Conservation (phyloP, 1,140 invertebrate species). For the Lycorma delicatula region DNA sequence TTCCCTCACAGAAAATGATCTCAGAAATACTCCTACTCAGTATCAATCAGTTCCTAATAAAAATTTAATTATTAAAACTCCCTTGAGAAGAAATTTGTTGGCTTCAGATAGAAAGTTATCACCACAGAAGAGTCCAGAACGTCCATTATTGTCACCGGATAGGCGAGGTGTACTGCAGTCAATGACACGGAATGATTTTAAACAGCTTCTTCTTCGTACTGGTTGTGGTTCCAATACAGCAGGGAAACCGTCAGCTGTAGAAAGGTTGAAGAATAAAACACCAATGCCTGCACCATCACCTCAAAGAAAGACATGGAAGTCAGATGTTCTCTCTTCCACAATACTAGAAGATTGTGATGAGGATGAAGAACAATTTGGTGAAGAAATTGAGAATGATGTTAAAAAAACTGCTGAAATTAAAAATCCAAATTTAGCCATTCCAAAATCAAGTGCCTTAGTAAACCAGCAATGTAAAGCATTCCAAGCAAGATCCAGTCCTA, state of each 20-base stretch:
- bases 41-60: background rate
- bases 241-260: conserved; percentile 66
- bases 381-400: conserved; percentile 4
- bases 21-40: background rate
- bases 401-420: background rate
- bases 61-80: too few species aligned
- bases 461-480: conserved; percentile 21
- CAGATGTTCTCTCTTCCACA: conserved; percentile 72
- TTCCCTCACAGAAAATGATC: background rate
- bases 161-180: conserved; percentile 20
- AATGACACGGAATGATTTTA: conserved; percentile 54
- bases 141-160: conserved; percentile 13
- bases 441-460: conserved; percentile 20
- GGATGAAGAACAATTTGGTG: conserved; percentile 42
- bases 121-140: background rate
- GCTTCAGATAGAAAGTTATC: background rate
- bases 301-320: conserved; percentile 54
- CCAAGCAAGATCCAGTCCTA: conserved; percentile 16
- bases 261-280: conserved; percentile 46
- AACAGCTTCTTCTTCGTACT: conserved; percentile 59
- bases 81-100: conserved; percentile 1
- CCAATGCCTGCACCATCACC: conserved; percentile 38
- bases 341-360: conserved; percentile 73
- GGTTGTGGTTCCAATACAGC: conserved; percentile 16
- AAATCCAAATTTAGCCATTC: background rate